Evolutionary conservation across 2,113 vertebrate species (phyloP).

Genomic region (Nothocercus nigrocapillus): DNA sequence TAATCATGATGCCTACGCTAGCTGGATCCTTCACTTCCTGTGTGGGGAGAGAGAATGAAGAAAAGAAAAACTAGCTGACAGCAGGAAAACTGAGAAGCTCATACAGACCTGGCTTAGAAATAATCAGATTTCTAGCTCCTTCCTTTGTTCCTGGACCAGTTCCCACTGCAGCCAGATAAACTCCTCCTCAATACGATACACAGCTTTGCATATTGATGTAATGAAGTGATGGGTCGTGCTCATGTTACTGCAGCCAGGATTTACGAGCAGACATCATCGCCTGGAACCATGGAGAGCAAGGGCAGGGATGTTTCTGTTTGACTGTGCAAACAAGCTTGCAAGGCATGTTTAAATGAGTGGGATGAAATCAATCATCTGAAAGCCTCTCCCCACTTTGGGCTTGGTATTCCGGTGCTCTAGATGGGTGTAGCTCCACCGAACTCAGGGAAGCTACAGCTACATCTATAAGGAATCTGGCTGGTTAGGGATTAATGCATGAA

Average conservation of each 20-base stretch:
- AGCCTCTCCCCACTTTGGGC: background rate
- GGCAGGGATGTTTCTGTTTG: constrained; percentile 28
- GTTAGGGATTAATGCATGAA: background rate
- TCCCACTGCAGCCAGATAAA: constrained; percentile 71
- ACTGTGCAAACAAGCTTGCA: constrained; percentile 28
- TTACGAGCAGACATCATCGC: constrained; percentile 58
- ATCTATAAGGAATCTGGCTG: background rate
- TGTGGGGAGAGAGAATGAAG: constrained; percentile 2
- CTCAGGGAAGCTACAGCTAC: background rate
- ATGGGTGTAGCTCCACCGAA: background rate
- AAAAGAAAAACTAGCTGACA: constrained; percentile 61
- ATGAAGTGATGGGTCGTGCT: constrained; percentile 70
- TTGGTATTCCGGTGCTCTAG: background rate
- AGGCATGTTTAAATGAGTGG: background rate
- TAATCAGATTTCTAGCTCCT: constrained; percentile 66
- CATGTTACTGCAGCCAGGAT: constrained; percentile 41
- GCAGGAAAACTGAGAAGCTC: constrained; percentile 61
- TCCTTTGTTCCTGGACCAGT: constrained; percentile 72
- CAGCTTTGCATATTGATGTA: constrained; percentile 45
- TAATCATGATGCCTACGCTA: constrained; percentile 45
- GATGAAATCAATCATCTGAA: constrained; percentile 39
- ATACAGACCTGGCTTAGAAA: constrained; percentile 45
- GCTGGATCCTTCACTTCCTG: constrained; percentile 2
- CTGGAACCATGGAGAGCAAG: background rate
- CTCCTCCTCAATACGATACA: constrained; percentile 49